Conservation (phyloP, 1,140 invertebrate species). For the Drosophila navojoa region DNA sequence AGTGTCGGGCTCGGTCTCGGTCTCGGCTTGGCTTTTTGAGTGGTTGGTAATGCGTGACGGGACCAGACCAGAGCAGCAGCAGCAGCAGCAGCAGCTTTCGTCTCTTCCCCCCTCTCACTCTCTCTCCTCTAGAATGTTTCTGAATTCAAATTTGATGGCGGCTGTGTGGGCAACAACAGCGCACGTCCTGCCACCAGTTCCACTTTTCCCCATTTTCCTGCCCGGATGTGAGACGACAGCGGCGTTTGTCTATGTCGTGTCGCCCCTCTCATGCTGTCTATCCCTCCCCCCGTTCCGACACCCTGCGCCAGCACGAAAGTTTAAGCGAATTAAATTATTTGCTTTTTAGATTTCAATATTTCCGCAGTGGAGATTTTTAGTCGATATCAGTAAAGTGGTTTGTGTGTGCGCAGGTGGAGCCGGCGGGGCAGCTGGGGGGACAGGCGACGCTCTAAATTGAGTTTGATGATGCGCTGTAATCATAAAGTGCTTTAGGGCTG, state of each 20-base stretch:
- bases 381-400: slow-evolving; percentile 67
- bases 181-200: slow-evolving; percentile 36
- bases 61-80: slow-evolving; percentile 27
- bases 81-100: slow-evolving; percentile 20
- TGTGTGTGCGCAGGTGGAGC: neutral
- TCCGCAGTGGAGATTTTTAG: slow-evolving; percentile 76
- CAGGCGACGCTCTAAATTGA: slow-evolving; percentile 38
- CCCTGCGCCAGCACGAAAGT: slow-evolving; percentile 54
- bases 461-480: slow-evolving; percentile 56
- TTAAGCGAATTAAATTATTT: slow-evolving; percentile 82
- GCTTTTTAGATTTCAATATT: slow-evolving; percentile 82
- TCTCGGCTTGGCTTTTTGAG: slow-evolving; percentile 39
- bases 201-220: slow-evolving; percentile 24
- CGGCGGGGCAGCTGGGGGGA: neutral
- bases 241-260: slow-evolving; percentile 67
- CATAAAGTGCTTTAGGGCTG: slow-evolving; percentile 54
- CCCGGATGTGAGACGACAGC: slow-evolving; percentile 66
- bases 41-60: slow-evolving; percentile 76
- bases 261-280: neutral
- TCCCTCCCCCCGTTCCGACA: slow-evolving; percentile 4
- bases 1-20: slow-evolving; percentile 18
- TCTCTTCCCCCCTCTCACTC: neutral
- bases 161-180: slow-evolving; percentile 55
- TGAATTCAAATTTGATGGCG: slow-evolving; percentile 80
- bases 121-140: slow-evolving; percentile 13